phyloP scores from a whole-genome alignment of 2,113 vertebrate genomes.

The Lathamus discolor region DNA sequence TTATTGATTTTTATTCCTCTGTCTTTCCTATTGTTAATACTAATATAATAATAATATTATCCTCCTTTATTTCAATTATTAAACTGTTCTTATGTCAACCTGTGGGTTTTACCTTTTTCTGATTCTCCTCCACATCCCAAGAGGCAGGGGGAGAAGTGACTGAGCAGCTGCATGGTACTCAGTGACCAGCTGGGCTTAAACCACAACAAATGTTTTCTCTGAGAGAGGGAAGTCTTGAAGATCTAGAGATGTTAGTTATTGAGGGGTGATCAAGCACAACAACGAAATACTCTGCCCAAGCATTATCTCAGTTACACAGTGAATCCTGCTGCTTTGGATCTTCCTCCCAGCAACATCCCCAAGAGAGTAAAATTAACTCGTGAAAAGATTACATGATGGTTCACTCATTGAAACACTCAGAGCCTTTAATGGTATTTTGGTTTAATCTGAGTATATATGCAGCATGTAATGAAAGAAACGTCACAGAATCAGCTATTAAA shows the following conservation, averaged over 20 bases:
- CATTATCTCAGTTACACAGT: not conserved
- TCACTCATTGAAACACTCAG: not conserved
- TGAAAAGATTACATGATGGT: not conserved
- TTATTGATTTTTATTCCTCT: not conserved
- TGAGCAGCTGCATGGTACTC: not conserved
- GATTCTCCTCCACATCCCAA: not conserved
- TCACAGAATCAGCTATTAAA: not conserved
- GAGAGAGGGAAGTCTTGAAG: not conserved
- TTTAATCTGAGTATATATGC: not conserved
- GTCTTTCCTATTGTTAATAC: not conserved
- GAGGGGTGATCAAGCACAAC: not conserved
- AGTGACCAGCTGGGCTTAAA: not conserved
- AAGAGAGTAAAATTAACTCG: not conserved
- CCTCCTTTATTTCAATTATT: not conserved
- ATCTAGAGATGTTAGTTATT: not conserved
- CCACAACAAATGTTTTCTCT: not conserved
- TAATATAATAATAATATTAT: not conserved
- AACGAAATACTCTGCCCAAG: not conserved
- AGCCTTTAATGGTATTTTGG: not conserved
- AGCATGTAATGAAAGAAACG: not conserved
- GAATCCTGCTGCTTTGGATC: not conserved
- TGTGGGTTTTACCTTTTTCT: not conserved
- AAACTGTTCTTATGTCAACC: not conserved
- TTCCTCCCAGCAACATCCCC: not conserved
- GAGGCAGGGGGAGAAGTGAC: not conserved